A percentile compares a stretch with the other conserved stretches of the same genome.
Evolutionary conservation across 2,113 vertebrate species (phyloP).

Genomic region (Accipiter virgatus): DNA sequence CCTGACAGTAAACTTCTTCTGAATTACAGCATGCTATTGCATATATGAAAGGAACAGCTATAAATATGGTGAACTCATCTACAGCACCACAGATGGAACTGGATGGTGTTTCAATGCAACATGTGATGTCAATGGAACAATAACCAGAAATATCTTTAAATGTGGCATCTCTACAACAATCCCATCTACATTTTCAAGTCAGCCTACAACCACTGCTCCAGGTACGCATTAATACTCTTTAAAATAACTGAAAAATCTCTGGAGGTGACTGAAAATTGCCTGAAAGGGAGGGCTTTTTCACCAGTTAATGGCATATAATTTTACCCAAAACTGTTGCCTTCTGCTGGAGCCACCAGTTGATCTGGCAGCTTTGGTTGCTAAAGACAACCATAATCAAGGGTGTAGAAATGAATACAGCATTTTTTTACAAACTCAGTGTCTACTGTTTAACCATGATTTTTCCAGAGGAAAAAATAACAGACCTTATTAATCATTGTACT

Average conservation of each 20-base stretch:
- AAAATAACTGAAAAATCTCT: neutral
- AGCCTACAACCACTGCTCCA: slow-evolving; percentile 2
- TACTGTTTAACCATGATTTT: neutral
- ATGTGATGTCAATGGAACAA: slow-evolving; percentile 67
- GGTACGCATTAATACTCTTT: slow-evolving; percentile 7
- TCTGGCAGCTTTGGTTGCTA: neutral
- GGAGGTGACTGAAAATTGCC: neutral
- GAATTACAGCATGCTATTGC: slow-evolving; percentile 72
- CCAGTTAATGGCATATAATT: neutral
- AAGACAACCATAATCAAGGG: neutral
- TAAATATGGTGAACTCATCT: slow-evolving; percentile 67
- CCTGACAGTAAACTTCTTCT: neutral
- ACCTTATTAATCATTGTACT: neutral
- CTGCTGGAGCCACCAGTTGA: neutral
- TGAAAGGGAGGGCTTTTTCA: neutral
- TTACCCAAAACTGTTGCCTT: neutral
- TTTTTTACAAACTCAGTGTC: neutral
- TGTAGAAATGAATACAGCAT: neutral
- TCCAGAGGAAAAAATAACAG: neutral
- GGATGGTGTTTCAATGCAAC: slow-evolving; percentile 75
- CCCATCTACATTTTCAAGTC: neutral
- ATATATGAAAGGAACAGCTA: slow-evolving; percentile 69
- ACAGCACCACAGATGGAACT: slow-evolving; percentile 75
- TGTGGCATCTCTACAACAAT: neutral
- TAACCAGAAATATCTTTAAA: slow-evolving; percentile 46